Evolutionary conservation across 2,797 vertebrate genomes (phyloP).

Genomic region (Lithobates pipiens): DNA sequence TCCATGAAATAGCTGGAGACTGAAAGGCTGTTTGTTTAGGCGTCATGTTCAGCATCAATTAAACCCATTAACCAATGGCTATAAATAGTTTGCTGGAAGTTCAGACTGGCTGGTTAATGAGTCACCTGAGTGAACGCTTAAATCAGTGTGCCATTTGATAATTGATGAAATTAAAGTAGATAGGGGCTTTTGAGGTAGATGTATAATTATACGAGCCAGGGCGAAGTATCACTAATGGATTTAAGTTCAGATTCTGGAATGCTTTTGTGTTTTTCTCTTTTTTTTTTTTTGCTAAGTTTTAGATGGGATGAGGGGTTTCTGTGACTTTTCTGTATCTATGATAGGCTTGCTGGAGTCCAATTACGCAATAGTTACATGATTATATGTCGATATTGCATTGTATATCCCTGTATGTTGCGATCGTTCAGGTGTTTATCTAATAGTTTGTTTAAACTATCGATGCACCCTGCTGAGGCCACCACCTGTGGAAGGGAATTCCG

Average conservation of each 20-base stretch:
- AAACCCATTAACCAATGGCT: constrained; percentile 26
- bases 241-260: neutral
- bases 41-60: constrained; percentile 23
- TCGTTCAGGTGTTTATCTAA: too few species aligned
- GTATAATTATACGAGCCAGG: neutral
- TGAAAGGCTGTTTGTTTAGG: constrained; percentile 19
- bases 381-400: too few species aligned
- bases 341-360: too few species aligned
- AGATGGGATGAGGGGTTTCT: too few species aligned
- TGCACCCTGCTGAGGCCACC: too few species aligned
- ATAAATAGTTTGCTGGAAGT: constrained; percentile 36
- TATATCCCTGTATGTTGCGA: too few species aligned
- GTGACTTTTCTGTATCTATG: too few species aligned
- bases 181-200: neutral
- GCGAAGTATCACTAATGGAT: neutral
- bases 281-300: too few species aligned
- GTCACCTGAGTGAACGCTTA: neutral
- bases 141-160: constrained; percentile 6
- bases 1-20: neutral
- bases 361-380: too few species aligned
- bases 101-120: constrained; percentile 42
- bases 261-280: too few species aligned
- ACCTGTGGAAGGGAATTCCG: too few species aligned
- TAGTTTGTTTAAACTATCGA: too few species aligned
- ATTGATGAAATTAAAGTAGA: constrained; percentile 15